Conservation (phyloP, 1,140 invertebrate species). For the Ladona fulva region DNA sequence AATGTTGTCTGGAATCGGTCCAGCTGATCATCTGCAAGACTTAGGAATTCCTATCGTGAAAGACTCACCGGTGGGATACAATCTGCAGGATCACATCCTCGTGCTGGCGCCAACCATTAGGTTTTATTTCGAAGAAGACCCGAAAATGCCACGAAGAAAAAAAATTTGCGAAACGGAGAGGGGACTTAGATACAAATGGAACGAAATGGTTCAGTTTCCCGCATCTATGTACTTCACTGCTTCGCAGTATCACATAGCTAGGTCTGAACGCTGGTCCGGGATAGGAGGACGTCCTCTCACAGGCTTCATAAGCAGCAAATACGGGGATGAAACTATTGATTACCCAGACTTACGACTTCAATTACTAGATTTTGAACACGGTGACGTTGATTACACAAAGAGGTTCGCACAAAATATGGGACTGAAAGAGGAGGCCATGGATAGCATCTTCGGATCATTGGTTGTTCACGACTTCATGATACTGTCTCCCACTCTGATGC, state of each 20-base stretch:
- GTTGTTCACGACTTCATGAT: slow-evolving; percentile 26
- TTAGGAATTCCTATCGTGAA: slow-evolving; percentile 43
- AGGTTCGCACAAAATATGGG: not conserved
- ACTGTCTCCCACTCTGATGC: slow-evolving; percentile 35
- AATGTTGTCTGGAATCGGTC: slow-evolving; percentile 65
- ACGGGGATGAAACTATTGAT: slow-evolving; percentile 41
- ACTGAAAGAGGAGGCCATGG: slow-evolving; percentile 20
- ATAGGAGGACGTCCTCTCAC: slow-evolving; percentile 25
- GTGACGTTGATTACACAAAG: not conserved
- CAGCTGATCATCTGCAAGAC: slow-evolving; percentile 50
- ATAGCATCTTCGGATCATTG: slow-evolving; percentile 23
- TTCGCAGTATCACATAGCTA: too few relatives aligned
- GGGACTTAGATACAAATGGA: too few relatives aligned
- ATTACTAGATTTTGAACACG: slow-evolving; percentile 9
- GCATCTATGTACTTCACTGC: too few relatives aligned
- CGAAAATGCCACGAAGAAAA: too few relatives aligned
- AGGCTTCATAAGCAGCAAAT: slow-evolving; percentile 35
- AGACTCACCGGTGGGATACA: slow-evolving; percentile 37
- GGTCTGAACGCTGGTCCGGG: not conserved
- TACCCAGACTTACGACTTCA: slow-evolving; percentile 31
- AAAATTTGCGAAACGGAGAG: too few relatives aligned
- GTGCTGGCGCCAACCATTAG: not conserved
- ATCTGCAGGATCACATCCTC: slow-evolving; percentile 30
- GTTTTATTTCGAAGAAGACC: not conserved
- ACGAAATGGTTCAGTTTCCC: too few relatives aligned